Conservation (phyloP, 1,140 invertebrate genomes). For the Aphidius gifuensis region DNA sequence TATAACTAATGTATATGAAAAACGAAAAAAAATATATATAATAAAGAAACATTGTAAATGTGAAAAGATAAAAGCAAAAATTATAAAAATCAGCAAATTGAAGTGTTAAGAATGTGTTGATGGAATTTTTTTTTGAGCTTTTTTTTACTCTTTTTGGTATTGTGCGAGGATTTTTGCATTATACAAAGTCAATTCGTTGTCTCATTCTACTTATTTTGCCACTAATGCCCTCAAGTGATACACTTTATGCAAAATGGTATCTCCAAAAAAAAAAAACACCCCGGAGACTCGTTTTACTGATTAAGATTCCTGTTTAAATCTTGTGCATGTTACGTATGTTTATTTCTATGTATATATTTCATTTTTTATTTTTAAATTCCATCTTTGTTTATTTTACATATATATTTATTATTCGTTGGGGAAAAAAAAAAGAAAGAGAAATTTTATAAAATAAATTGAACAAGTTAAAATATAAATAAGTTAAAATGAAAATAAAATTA, state of each 20-base stretch:
- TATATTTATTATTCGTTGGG: no score
- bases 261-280: neutral
- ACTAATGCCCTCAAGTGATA: slow-evolving; percentile 22
- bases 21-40: slow-evolving; percentile 1
- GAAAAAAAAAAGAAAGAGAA: no score
- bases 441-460: no score
- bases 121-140: neutral
- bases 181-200: neutral
- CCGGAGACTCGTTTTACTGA: slow-evolving; percentile 20
- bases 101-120: neutral
- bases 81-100: neutral
- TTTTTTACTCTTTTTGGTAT: no score
- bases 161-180: neutral
- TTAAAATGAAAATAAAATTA: no score
- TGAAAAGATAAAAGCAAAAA: no score
- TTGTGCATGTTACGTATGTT: neutral
- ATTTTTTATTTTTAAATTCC: neutral
- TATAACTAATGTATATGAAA: neutral
- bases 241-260: slow-evolving; percentile 24
- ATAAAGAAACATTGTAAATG: neutral
- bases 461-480: no score
- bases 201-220: neutral
- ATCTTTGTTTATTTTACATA: no score
- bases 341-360: neutral
- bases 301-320: slow-evolving; percentile 19